phyloP scores from a whole-genome alignment of 1,140 invertebrate genomes.

The Drosophila pandora region DNA sequence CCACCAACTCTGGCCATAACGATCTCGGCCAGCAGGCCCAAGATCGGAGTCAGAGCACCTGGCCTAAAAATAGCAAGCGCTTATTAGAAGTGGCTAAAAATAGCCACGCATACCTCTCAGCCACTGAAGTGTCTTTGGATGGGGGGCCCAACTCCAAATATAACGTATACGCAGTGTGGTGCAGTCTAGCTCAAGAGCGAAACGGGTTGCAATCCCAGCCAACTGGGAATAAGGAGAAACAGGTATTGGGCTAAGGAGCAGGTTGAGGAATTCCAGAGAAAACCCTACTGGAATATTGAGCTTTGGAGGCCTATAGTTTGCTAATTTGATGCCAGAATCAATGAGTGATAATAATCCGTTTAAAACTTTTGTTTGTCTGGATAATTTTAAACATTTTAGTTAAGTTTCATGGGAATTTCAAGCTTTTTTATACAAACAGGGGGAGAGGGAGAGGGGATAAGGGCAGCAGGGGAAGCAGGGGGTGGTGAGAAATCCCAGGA shows the following conservation, averaged over 20 bases:
- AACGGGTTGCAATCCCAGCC: slow-evolving; percentile 30
- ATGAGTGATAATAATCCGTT: too few species aligned
- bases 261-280: slow-evolving; percentile 15
- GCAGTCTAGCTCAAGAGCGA: background rate
- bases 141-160: background rate
- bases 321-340: too few species aligned
- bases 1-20: slow-evolving; percentile 55
- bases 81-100: slow-evolving; percentile 80
- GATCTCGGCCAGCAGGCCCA: slow-evolving; percentile 29
- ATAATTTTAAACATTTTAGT: slow-evolving; percentile 70
- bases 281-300: slow-evolving; percentile 18
- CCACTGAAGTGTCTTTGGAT: slow-evolving; percentile 21
- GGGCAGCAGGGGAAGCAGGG: background rate
- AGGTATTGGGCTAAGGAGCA: slow-evolving; percentile 1
- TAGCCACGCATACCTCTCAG: slow-evolving; percentile 51
- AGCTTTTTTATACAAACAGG: slow-evolving; percentile 59
- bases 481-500: slow-evolving; percentile 34
- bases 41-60: slow-evolving; percentile 32
- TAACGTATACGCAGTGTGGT: slow-evolving; percentile 44
- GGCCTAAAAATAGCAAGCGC: slow-evolving; percentile 73
- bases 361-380: too few species aligned
- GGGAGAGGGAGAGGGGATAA: slow-evolving; percentile 9
- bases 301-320: too few species aligned
- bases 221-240: slow-evolving; percentile 23
- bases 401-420: slow-evolving; percentile 61